phyloP scores from a whole-genome alignment of 2,888 invertebrate species.

The Onchidella celtica region DNA sequence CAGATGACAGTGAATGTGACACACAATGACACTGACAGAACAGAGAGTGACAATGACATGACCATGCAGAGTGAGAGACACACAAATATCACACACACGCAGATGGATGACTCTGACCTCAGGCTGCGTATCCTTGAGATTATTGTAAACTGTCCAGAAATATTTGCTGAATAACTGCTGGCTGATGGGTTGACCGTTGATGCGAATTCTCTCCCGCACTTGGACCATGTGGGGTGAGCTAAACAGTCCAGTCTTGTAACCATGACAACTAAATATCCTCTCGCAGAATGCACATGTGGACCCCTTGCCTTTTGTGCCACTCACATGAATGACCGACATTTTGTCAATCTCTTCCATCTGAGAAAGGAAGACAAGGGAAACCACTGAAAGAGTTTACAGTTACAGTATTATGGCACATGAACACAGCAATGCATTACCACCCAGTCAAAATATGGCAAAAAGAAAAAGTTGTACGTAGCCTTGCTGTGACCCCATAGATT shows the following conservation, averaged over 20 bases:
- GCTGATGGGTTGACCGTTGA: conserved; percentile 90
- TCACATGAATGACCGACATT: conserved; percentile 94
- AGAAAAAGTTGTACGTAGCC: too few relatives aligned
- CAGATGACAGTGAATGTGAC: too few relatives aligned
- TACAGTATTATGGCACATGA: too few relatives aligned
- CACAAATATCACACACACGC: too few relatives aligned
- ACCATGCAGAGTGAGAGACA: too few relatives aligned
- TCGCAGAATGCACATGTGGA: conserved; percentile 97
- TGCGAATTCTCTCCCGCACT: conserved; percentile 93
- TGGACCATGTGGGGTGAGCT: conserved; percentile 96
- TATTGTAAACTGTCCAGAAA: conserved; percentile 91
- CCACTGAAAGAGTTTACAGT: too few relatives aligned
- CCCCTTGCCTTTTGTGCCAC: conserved; percentile 98
- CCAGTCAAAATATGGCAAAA: too few relatives aligned
- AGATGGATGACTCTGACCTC: too few relatives aligned
- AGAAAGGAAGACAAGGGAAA: conserved; percentile 24
- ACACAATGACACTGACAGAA: too few relatives aligned
- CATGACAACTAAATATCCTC: conserved; percentile 87
- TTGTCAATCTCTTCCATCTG: conserved; percentile 85
- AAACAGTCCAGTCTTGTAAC: conserved; percentile 58
- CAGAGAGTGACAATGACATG: too few relatives aligned
- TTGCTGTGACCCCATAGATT: too few relatives aligned
- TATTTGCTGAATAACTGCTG: conserved; percentile 87
- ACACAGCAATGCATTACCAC: too few relatives aligned
- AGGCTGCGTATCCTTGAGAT: conserved; percentile 64